Percentiles rank a stretch among this genome's conserved stretches.
phyloP scores from a whole-genome alignment of 2,888 invertebrate genomes.

The Cephonodes hylas region DNA sequence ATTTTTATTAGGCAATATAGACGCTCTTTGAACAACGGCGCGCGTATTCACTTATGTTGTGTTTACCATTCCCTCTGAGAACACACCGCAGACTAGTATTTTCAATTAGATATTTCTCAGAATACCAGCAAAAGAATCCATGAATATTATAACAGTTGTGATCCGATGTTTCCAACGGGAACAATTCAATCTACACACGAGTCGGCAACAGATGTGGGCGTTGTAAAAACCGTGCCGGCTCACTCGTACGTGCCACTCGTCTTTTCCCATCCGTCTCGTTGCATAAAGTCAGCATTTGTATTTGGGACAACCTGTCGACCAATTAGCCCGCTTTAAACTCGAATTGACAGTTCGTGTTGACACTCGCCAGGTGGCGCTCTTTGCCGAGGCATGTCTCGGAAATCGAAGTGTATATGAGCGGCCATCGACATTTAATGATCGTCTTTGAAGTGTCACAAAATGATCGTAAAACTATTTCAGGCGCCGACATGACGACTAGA shows the following conservation, averaged over 20 bases:
- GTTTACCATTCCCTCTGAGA: constrained; percentile 4
- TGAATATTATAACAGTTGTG: constrained; percentile 24
- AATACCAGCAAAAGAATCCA: constrained; percentile 19
- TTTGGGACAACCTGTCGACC: constrained; percentile 62
- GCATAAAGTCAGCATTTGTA: constrained; percentile 52
- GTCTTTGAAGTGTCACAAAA: constrained; percentile 73
- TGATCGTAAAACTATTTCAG: constrained; percentile 66
- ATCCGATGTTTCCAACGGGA: constrained; percentile 18
- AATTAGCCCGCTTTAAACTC: constrained; percentile 61
- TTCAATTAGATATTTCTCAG: constrained; percentile 19
- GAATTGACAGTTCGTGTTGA: constrained; percentile 72
- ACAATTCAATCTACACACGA: constrained; percentile 17
- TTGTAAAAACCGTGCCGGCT: constrained; percentile 21
- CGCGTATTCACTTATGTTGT: constrained; percentile 5
- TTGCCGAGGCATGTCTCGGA: constrained; percentile 44
- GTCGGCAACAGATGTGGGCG: constrained; percentile 2
- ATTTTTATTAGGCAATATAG: constrained; percentile 1
- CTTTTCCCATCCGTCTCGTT: constrained; percentile 29
- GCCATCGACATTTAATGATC: constrained; percentile 64
- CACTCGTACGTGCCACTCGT: constrained; percentile 47
- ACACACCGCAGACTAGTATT: constrained; percentile 6
- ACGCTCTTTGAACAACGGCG: neutral
- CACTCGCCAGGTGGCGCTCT: constrained; percentile 66
- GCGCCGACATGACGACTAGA: constrained; percentile 41
- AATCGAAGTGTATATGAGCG: constrained; percentile 56